Conservation (phyloP, 2,888 invertebrate genomes). For the Oxyscelio sp. region DNA sequence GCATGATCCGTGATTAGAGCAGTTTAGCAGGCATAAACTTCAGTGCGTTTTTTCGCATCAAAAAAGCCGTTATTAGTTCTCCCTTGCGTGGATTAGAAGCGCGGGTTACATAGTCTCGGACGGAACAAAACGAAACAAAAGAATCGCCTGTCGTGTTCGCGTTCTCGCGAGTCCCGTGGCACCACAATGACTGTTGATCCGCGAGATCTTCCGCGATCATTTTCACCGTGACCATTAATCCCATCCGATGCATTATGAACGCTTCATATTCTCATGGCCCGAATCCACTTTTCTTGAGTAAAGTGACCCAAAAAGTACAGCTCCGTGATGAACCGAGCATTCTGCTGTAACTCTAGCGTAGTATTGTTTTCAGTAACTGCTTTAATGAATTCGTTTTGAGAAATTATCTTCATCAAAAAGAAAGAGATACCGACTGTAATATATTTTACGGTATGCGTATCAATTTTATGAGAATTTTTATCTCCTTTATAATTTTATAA, state of each 20-base stretch:
- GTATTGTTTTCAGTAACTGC: constrained; percentile 28
- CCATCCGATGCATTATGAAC: constrained; percentile 54
- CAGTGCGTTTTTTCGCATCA: constrained; percentile 7
- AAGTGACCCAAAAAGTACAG: constrained; percentile 59
- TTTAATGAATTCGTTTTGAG: constrained; percentile 52
- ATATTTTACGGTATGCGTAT: no score
- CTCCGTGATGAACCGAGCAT: constrained; percentile 14
- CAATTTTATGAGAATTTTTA: no score
- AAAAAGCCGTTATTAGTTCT: constrained; percentile 40
- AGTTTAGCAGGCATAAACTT: neutral
- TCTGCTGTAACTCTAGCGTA: constrained; percentile 7
- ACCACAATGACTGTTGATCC: constrained; percentile 58
- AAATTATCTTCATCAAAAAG: constrained; percentile 20
- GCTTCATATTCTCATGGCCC: constrained; percentile 62
- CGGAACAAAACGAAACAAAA: constrained; percentile 35
- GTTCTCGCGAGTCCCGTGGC: constrained; percentile 46
- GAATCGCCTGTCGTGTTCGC: constrained; percentile 44
- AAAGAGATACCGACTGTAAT: neutral
- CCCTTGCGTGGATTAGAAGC: constrained; percentile 20
- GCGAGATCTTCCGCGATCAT: constrained; percentile 56
- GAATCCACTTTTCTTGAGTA: constrained; percentile 63
- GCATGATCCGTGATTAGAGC: no score
- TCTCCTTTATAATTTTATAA: no score
- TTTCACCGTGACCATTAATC: constrained; percentile 69
- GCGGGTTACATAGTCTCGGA: neutral